Percentiles rank a stretch among this genome's conserved stretches.
Evolutionary conservation across 1,140 invertebrate species (phyloP).

Genomic region (Asobara japonica): DNA sequence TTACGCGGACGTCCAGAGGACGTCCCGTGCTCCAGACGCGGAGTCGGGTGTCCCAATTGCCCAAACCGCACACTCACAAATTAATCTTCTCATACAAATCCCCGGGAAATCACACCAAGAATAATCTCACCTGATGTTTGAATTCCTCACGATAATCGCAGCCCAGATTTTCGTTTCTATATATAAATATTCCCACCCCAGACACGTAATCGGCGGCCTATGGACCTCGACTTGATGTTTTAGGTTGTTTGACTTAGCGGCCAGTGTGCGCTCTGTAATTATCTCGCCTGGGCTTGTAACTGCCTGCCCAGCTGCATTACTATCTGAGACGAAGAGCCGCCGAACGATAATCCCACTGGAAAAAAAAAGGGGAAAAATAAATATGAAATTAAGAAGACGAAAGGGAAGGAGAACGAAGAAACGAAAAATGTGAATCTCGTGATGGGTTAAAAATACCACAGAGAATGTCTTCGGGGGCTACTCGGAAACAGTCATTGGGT

Average conservation of each 20-base stretch:
- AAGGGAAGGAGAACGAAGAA: neutral
- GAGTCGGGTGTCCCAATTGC: too few species aligned
- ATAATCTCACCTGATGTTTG: too few species aligned
- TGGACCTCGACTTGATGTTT: conserved; percentile 57
- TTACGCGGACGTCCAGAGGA: too few species aligned
- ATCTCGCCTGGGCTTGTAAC: conserved; percentile 66
- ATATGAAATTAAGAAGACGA: conserved; percentile 3
- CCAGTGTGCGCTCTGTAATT: conserved; percentile 64
- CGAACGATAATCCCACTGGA: conserved; percentile 35
- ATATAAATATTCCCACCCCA: neutral
- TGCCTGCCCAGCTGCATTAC: conserved; percentile 58
- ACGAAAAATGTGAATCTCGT: conserved; percentile 5
- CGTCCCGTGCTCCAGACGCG: too few species aligned
- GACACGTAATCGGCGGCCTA: conserved; percentile 49
- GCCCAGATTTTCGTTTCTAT: neutral
- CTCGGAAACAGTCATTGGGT: neutral
- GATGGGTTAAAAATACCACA: conserved; percentile 6
- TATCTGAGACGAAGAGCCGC: conserved; percentile 39
- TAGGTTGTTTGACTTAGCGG: conserved; percentile 67
- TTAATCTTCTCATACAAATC: too few species aligned
- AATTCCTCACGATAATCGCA: neutral
- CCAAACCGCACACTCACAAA: too few species aligned
- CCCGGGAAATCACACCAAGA: too few species aligned
- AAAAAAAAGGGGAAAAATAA: neutral
- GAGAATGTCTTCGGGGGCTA: neutral